Percentiles rank a stretch among this genome's conserved stretches.
Conservation (phyloP, 2,797 vertebrate genomes). For the Channallabes apus region DNA sequence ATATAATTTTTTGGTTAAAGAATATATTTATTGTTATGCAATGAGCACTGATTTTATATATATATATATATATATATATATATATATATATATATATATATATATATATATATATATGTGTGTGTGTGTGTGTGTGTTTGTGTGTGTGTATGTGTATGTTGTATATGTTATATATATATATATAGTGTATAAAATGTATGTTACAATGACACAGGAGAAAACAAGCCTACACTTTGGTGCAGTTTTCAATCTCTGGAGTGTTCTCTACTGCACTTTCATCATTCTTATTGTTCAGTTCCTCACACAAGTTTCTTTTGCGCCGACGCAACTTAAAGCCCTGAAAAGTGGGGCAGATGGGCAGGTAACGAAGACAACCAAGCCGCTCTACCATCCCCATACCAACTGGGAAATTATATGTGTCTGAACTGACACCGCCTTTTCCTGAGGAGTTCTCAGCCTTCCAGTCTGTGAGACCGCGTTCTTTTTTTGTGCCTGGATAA, state of each 20-base stretch:
- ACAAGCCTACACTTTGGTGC: conserved; percentile 65
- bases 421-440: conserved; percentile 58
- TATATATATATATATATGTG: background rate
- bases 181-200: conserved; percentile 20
- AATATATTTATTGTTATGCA: too few species aligned
- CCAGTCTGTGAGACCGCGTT: conserved; percentile 88
- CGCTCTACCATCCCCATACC: conserved; percentile 80
- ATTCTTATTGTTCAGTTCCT: conserved; percentile 26
- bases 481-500: conserved; percentile 79
- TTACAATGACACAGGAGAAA: conserved; percentile 19
- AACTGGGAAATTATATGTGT: conserved; percentile 86
- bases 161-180: too few species aligned
- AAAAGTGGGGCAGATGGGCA: conserved; percentile 89
- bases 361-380: conserved; percentile 70
- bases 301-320: conserved; percentile 28
- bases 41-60: too few species aligned
- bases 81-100: background rate
- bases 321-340: conserved; percentile 70
- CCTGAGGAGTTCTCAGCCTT: conserved; percentile 73
- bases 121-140: too few species aligned
- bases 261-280: conserved; percentile 18
- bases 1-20: too few species aligned
- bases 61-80: background rate
- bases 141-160: too few species aligned
- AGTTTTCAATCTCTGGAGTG: conserved; percentile 34